Evolutionary conservation across 1,140 invertebrate genomes (phyloP).

Genomic region (Cataglyphis hispanica): DNA sequence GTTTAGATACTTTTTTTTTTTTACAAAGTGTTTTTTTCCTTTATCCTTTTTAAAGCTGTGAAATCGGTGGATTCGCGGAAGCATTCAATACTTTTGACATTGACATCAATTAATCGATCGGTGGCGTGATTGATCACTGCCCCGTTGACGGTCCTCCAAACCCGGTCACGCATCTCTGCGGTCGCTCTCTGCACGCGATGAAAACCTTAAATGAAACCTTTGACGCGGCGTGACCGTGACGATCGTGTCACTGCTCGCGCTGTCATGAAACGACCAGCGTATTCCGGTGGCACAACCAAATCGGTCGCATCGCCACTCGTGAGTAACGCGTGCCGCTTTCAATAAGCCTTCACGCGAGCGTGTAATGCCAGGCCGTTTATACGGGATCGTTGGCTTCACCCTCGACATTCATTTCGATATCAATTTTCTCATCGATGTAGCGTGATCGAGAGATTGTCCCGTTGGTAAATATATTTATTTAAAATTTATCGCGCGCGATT

Average conservation of each 20-base stretch:
- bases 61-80: not conserved
- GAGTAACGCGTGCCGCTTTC: conserved; percentile 16
- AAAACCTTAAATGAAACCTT: conserved; percentile 45
- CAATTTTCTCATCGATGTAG: conserved; percentile 15
- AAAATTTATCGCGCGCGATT: not conserved
- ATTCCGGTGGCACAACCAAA: not conserved
- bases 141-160: not conserved
- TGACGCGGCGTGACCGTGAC: conserved; percentile 31
- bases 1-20: not conserved
- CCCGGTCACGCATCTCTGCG: not conserved
- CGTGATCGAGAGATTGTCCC: not conserved
- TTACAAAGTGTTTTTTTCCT: not conserved
- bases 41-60: no score
- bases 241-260: not conserved
- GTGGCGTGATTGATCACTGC: conserved; percentile 21
- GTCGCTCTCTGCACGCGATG: conserved; percentile 1
- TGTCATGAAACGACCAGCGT: not conserved
- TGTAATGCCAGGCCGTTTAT: not conserved
- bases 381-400: not conserved
- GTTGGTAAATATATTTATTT: not conserved
- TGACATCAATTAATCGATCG: conserved; percentile 28
- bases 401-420: not conserved
- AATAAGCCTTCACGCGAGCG: conserved; percentile 7
- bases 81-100: conserved; percentile 3
- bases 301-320: conserved; percentile 4